Evolutionary conservation across 2,888 invertebrate genomes (phyloP).

Genomic region (Oscheius onirici): DNA sequence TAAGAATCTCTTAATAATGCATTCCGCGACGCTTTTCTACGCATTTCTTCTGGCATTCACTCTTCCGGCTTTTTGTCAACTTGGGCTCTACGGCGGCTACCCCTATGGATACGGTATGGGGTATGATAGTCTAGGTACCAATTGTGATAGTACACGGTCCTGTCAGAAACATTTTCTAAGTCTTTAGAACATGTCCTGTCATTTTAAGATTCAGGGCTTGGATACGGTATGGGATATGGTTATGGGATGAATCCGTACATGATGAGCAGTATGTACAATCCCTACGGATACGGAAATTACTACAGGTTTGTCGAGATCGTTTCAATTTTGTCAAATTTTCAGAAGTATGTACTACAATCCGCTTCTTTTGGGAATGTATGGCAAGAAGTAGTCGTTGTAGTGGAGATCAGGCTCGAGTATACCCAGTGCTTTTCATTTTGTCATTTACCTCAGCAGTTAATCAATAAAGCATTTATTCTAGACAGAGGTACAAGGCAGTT

Average conservation of each 20-base stretch:
- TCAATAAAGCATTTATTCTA: conserved; percentile 10
- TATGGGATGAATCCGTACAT: conserved; percentile 9
- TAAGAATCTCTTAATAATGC: not conserved
- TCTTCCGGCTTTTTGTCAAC: not conserved
- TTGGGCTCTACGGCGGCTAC: conserved; percentile 3
- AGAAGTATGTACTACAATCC: conserved; percentile 22
- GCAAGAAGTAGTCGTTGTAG: conserved; percentile 6
- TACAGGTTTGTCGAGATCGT: not conserved
- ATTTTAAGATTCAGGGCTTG: not conserved
- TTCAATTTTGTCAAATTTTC: not conserved
- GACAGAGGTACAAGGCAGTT: no score
- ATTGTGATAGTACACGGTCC: conserved; percentile 19
- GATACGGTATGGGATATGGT: not conserved
- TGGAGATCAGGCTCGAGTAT: no score
- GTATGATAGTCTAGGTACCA: conserved; percentile 26
- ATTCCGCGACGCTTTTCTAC: not conserved
- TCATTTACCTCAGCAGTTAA: conserved; percentile 3
- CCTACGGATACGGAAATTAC: conserved; percentile 21
- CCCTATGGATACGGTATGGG: conserved; percentile 27
- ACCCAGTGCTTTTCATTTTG: not conserved
- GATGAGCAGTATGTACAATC: conserved; percentile 22
- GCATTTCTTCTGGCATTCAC: not conserved
- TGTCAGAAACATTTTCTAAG: not conserved
- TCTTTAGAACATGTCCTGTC: not conserved
- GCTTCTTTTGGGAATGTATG: conserved; percentile 20